These are phyloP conservation scores for Cloeon dipterum DNA, from an alignment of 2,888 invertebrate species.

Conservation along the genomic window DNA sequence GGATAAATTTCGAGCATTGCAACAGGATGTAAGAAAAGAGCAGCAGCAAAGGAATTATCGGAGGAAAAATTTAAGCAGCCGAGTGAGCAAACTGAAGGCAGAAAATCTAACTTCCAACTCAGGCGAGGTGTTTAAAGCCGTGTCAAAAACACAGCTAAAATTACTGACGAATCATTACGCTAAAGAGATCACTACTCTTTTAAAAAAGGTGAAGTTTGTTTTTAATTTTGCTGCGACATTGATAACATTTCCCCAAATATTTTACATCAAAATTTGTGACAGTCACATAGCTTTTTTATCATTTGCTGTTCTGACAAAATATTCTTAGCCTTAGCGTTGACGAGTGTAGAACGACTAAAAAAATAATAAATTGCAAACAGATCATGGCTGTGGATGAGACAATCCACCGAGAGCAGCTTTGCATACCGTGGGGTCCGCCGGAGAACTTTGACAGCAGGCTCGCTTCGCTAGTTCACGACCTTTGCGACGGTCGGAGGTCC, in stretches of 20 bases:
- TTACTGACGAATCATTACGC: neutral
- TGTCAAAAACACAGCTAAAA: neutral
- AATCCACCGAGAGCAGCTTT: neutral
- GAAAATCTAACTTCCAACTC: too few relatives aligned
- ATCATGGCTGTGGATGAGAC: neutral
- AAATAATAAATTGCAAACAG: too few relatives aligned
- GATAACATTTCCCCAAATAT: too few relatives aligned
- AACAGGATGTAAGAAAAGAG: neutral
- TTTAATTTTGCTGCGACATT: too few relatives aligned
- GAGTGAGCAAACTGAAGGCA: neutral
- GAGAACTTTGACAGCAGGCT: neutral
- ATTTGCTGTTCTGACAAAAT: too few relatives aligned
- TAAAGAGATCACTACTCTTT: too few relatives aligned
- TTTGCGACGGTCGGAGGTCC: neutral
- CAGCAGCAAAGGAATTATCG: neutral
- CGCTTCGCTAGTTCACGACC: neutral
- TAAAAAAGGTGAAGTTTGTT: too few relatives aligned
- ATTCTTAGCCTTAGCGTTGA: too few relatives aligned
- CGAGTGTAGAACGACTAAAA: too few relatives aligned
- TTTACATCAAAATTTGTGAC: too few relatives aligned
- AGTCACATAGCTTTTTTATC: too few relatives aligned
- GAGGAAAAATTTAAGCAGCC: neutral
- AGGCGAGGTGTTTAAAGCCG: too few relatives aligned
- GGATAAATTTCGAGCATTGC: neutral
- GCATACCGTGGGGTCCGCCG: neutral